Conservation (phyloP, 2,888 invertebrate genomes). For the Tetranychus piercei region DNA sequence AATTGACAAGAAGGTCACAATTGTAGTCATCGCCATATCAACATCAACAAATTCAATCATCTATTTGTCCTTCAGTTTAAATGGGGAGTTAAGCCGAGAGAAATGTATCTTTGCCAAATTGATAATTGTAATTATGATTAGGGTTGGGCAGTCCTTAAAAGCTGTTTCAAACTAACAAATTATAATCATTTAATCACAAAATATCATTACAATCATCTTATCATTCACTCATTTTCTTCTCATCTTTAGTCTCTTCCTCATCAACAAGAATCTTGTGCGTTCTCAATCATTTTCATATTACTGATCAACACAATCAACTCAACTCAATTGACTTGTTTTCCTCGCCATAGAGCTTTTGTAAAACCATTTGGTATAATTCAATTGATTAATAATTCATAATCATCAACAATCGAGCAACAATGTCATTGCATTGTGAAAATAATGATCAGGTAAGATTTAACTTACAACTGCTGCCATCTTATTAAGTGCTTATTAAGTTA, state of each 20-base stretch:
- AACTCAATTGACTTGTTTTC: not conserved
- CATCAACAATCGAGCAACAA: conserved; percentile 59
- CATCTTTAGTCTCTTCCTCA: not conserved
- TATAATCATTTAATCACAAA: not conserved
- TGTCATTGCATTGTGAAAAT: conserved; percentile 63
- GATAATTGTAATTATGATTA: not conserved
- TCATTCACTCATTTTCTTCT: not conserved
- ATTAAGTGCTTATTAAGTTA: too few species aligned
- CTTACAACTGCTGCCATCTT: not conserved
- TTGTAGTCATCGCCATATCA: too few species aligned
- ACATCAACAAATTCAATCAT: too few species aligned
- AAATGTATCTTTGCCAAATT: too few species aligned
- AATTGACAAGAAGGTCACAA: too few species aligned
- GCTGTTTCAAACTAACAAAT: too few species aligned
- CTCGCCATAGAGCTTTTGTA: not conserved
- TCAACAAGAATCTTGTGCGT: too few species aligned
- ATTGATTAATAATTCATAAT: not conserved
- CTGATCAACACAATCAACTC: not conserved
- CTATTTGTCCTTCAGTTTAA: too few species aligned
- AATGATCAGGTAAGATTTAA: conserved; percentile 34
- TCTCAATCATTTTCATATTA: not conserved
- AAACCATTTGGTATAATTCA: not conserved
- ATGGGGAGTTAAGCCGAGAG: too few species aligned
- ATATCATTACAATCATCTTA: not conserved
- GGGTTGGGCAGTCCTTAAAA: not conserved